Percentiles rank a stretch among this genome's conserved stretches.
phyloP scores from a whole-genome alignment of 2,113 vertebrate genomes.

The Neopipo cinnamomea region DNA sequence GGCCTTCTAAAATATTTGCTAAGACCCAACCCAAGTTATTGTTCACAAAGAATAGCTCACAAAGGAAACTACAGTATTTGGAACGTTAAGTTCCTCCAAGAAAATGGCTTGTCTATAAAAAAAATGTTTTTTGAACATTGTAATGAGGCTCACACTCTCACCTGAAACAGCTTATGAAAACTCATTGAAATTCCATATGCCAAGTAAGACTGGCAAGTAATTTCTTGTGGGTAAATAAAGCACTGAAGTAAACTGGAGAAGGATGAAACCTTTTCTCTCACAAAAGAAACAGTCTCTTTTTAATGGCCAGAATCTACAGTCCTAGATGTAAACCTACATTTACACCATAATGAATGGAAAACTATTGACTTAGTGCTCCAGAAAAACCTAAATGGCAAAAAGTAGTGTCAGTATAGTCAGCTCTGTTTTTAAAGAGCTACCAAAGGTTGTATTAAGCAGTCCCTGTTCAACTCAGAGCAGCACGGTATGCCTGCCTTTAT shows the following conservation, averaged over 20 bases:
- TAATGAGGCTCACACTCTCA: not conserved
- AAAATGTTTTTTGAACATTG: not conserved
- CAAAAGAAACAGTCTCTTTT: not conserved
- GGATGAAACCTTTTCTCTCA: not conserved
- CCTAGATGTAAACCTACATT: not conserved
- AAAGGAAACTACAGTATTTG: not conserved
- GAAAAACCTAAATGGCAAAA: not conserved
- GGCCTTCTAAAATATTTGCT: conserved; percentile 31
- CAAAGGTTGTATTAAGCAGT: not conserved
- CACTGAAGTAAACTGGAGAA: not conserved
- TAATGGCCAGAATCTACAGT: not conserved
- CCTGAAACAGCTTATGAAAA: not conserved
- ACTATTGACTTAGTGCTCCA: not conserved
- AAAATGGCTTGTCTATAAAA: not conserved
- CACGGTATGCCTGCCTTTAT: not conserved
- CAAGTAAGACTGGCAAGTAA: not conserved
- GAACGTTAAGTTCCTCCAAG: conserved; percentile 21
- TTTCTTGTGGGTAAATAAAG: not conserved
- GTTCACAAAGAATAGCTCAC: conserved; percentile 1
- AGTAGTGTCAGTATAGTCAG: not conserved
- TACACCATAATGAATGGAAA: not conserved
- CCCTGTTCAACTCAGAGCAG: not conserved
- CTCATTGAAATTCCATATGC: not conserved
- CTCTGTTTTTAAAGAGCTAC: not conserved
- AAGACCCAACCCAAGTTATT: conserved; percentile 7